Evolutionary conservation across 2,888 invertebrate genomes (phyloP), one percentile per base, ranked within the genome.

Genomic region (Hydraecia micacea): DNA sequence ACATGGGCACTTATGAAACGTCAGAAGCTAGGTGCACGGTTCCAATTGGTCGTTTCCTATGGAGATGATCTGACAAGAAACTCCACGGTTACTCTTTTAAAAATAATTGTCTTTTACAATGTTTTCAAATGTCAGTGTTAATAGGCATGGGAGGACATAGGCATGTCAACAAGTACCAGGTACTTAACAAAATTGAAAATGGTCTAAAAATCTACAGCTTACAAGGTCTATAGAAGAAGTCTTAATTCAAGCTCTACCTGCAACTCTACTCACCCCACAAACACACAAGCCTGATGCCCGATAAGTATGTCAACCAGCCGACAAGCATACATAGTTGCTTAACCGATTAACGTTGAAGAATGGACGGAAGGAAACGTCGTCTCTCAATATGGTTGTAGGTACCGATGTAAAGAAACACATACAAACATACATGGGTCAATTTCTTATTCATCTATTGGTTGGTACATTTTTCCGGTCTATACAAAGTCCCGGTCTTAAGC

Each of bases 301-400:
- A 18, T n/a, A 72, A 2, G 62, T 73, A 46, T 21, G 69, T 42
- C 65, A 39, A 15, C 32, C 0, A 49, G 32, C 13, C 28, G n/a
- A 46, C 69, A 28, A 32, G 0, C 46, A 36, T 9, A 68, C 63
- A 65, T 60, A 65, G 68, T 83, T 85, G 82, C 86, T 73, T 49
- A 65, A 75, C 68, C 75, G 63, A 72, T 72, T 75, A 81, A 36
- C 36, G 60, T 49, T 36, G 32, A 75, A 83, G 81, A 83, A 83
- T 83, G 75, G 71, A 55, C 83, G 83, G 83, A 85, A 81, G 82
- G 72, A 81, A 85, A 71, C 42, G 25, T 6, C 4, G 4, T n/a
- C 52, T 68, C 46, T 55, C 6, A 49, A 72, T 62, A 85, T 28
- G 84, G 79, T 18, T 8, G 39, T 49, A 15, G 69, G 18, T 49